Conservation (phyloP, 2,888 invertebrate genomes). For the Rhodophaea formosa region DNA sequence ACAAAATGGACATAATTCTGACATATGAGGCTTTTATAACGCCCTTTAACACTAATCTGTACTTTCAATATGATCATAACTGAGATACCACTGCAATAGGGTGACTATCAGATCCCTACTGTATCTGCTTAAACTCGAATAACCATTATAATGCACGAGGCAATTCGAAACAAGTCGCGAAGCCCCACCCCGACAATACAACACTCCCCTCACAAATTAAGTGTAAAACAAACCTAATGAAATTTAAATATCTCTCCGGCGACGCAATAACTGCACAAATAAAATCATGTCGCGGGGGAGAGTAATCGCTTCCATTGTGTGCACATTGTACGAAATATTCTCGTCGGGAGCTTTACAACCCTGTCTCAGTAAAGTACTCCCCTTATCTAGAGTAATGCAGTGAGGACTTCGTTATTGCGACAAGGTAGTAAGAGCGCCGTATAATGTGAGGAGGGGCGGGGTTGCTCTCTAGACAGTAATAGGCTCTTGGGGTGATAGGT, state of each 20-base stretch:
- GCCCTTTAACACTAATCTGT: slow-evolving; percentile 53
- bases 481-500: slow-evolving; percentile 73
- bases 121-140: slow-evolving; percentile 74
- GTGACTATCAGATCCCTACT: slow-evolving; percentile 65
- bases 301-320: slow-evolving; percentile 76
- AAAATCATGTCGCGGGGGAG: slow-evolving; percentile 78
- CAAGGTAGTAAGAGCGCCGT: slow-evolving; percentile 56
- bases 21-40: slow-evolving; percentile 36
- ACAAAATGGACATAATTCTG: slow-evolving; percentile 22
- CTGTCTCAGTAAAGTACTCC: slow-evolving; percentile 46
- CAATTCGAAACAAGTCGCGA: slow-evolving; percentile 62
- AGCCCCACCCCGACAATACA: slow-evolving; percentile 69
- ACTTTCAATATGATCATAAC: slow-evolving; percentile 55
- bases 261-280: slow-evolving; percentile 79
- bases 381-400: slow-evolving; percentile 30
- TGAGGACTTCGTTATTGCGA: slow-evolving; percentile 43
- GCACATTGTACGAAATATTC: slow-evolving; percentile 66
- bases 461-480: slow-evolving; percentile 69
- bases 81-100: slow-evolving; percentile 54
- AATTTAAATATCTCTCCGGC: slow-evolving; percentile 79
- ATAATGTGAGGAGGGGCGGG: slow-evolving; percentile 67
- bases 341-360: slow-evolving; percentile 54
- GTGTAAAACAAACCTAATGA: slow-evolving; percentile 82
- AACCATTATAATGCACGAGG: slow-evolving; percentile 63
- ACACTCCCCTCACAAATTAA: slow-evolving; percentile 78